Evolutionary conservation across 2,888 invertebrate genomes (phyloP).

Genomic region (Gastrophysa polygoni): DNA sequence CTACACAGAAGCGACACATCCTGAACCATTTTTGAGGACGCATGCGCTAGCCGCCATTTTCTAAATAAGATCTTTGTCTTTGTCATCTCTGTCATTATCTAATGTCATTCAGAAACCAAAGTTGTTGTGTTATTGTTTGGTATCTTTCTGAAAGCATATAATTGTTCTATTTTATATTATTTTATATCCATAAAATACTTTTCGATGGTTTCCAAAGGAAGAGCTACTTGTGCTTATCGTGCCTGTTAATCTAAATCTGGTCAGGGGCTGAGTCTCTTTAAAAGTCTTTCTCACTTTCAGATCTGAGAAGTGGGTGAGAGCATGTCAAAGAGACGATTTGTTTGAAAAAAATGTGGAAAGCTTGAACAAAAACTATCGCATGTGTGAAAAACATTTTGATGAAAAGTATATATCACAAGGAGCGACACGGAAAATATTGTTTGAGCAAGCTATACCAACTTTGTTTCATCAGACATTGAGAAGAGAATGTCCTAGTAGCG

Average conservation of each 20-base stretch:
- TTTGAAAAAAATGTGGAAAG: constrained; percentile 1
- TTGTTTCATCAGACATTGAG: background rate
- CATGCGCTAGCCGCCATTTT: too few relatives aligned
- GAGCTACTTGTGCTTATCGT: too few relatives aligned
- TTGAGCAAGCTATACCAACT: constrained; percentile 3
- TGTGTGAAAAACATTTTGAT: constrained; percentile 9
- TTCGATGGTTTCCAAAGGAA: too few relatives aligned
- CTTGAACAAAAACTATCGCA: background rate
- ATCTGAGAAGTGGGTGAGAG: background rate
- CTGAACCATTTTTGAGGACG: too few relatives aligned
- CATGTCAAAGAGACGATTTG: constrained; percentile 13
- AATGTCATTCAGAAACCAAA: background rate
- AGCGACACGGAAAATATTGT: background rate
- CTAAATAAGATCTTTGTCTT: background rate
- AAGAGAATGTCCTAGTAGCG: background rate
- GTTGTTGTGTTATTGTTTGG: too few relatives aligned
- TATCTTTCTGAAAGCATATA: too few relatives aligned
- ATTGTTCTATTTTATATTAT: too few relatives aligned
- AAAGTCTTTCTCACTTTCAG: background rate
- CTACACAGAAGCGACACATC: too few relatives aligned
- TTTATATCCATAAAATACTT: too few relatives aligned
- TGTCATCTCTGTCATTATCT: background rate
- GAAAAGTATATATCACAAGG: background rate
- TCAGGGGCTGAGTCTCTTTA: too few relatives aligned
- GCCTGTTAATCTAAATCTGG: too few relatives aligned